Percentiles rank a stretch among this genome's conserved stretches.
phyloP scores from a whole-genome alignment of 1,140 invertebrate species.

The Amyelois transitella region DNA sequence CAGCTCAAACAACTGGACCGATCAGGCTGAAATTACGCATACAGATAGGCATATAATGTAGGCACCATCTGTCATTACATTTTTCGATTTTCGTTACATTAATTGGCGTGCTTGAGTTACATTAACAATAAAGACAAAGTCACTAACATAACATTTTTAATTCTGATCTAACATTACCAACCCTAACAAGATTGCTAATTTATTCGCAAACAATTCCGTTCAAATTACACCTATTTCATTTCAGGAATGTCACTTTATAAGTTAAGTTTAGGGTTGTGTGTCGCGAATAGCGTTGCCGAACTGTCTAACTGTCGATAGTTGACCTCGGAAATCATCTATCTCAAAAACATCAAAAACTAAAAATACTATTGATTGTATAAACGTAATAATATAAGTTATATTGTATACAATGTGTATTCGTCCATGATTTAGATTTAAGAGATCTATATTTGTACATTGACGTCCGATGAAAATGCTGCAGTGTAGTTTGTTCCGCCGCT shows the following conservation, averaged over 20 bases:
- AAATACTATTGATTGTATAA: too few relatives aligned
- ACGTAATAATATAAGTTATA: too few relatives aligned
- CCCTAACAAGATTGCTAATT: conserved; percentile 9
- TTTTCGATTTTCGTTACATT: background rate
- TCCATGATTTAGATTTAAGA: too few relatives aligned
- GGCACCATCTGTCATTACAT: background rate
- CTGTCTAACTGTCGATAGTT: background rate
- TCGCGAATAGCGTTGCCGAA: background rate
- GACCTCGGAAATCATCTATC: background rate
- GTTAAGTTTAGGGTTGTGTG: conserved; percentile 9
- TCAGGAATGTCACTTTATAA: conserved; percentile 14
- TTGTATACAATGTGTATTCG: too few relatives aligned
- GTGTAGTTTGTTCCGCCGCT: too few relatives aligned
- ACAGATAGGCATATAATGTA: background rate
- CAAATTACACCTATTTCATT: conserved; percentile 15
- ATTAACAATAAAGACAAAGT: background rate
- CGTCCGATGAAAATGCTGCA: too few relatives aligned
- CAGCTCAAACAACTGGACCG: too few relatives aligned
- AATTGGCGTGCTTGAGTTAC: background rate
- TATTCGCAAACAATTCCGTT: conserved; percentile 13
- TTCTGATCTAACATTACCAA: background rate
- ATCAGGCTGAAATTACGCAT: background rate
- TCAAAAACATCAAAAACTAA: background rate
- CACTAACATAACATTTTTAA: background rate
- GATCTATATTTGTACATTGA: too few relatives aligned